These are phyloP conservation scores for Sebastes dallii DNA, from an alignment of 2,797 vertebrate species.

Conservation along the genomic window DNA sequence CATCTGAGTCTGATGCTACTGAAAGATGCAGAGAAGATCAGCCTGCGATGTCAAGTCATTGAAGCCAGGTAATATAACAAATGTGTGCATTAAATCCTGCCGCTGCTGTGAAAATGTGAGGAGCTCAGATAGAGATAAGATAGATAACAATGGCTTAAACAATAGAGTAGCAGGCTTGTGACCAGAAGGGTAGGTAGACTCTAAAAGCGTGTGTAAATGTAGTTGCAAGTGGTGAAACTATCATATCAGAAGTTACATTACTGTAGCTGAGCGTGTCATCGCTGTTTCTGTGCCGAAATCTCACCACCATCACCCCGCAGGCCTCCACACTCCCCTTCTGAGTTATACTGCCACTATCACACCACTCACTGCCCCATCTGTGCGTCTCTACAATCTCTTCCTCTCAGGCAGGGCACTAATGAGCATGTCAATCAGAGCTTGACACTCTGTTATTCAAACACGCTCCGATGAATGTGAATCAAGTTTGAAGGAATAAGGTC, in stretches of 20 bases:
- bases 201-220: background rate
- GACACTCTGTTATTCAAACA: constrained; percentile 52
- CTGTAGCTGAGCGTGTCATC: background rate
- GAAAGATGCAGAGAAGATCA: constrained; percentile 69
- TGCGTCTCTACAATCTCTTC: constrained; percentile 45
- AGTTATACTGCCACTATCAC: constrained; percentile 59
- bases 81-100: background rate
- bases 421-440: constrained; percentile 57
- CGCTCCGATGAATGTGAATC: constrained; percentile 19
- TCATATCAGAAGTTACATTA: background rate
- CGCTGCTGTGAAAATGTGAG: background rate
- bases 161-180: background rate
- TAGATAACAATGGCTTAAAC: background rate
- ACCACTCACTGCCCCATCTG: constrained; percentile 70
- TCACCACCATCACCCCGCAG: constrained; percentile 43
- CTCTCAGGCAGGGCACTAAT: constrained; percentile 54
- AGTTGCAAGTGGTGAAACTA: background rate
- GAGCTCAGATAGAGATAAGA: too few relatives aligned
- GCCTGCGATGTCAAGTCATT: constrained; percentile 86
- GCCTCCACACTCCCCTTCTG: constrained; percentile 46
- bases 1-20: constrained; percentile 84
- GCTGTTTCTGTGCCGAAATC: constrained; percentile 39
- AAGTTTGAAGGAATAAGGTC: constrained; percentile 35
- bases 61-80: constrained; percentile 85
- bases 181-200: background rate